These are phyloP conservation scores for Amphiura filiformis DNA, from an alignment of 35 echinoderm and acorn worm species.

Conservation along the genomic window DNA sequence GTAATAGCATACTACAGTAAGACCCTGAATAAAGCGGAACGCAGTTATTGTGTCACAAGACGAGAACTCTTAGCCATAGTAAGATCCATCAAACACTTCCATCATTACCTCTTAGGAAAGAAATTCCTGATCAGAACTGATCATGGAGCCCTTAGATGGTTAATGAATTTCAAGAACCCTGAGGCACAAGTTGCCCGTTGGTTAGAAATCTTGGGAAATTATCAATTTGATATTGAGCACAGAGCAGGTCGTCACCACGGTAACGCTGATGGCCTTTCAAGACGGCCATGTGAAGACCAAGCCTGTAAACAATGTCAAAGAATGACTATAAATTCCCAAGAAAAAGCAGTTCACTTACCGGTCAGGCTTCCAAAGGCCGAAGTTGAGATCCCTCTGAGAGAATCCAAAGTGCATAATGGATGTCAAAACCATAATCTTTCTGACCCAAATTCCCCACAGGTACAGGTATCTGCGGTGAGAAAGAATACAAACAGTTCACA, in stretches of 20 bases:
- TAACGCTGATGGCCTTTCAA: slow-evolving; percentile 61
- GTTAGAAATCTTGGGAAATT: slow-evolving; percentile 36
- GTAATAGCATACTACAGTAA: slow-evolving; percentile 43
- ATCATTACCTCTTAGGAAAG: slow-evolving; percentile 40
- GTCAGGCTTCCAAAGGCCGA: not conserved
- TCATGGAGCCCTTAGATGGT: slow-evolving; percentile 37
- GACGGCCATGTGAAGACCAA: slow-evolving; percentile 5
- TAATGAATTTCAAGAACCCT: slow-evolving; percentile 36
- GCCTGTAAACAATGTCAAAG: not conserved
- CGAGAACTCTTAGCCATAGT: slow-evolving; percentile 59
- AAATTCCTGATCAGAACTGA: slow-evolving; percentile 58
- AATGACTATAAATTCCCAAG: not conserved
- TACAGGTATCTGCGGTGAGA: not conserved
- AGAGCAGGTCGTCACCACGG: slow-evolving; percentile 29
- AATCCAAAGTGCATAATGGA: not conserved
- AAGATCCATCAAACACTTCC: slow-evolving; percentile 33
- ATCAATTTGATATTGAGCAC: slow-evolving; percentile 47
- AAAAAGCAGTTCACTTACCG: not conserved
- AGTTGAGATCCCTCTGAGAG: not conserved
- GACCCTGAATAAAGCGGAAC: slow-evolving; percentile 23
- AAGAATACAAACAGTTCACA: not conserved
- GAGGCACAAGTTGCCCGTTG: slow-evolving; percentile 39
- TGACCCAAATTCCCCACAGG: not conserved
- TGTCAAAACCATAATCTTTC: not conserved
- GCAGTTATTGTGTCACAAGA: slow-evolving; percentile 44